These are phyloP conservation scores for Yponomeuta evonymella DNA, from an alignment of 2,888 invertebrate species.

Conservation along the genomic window DNA sequence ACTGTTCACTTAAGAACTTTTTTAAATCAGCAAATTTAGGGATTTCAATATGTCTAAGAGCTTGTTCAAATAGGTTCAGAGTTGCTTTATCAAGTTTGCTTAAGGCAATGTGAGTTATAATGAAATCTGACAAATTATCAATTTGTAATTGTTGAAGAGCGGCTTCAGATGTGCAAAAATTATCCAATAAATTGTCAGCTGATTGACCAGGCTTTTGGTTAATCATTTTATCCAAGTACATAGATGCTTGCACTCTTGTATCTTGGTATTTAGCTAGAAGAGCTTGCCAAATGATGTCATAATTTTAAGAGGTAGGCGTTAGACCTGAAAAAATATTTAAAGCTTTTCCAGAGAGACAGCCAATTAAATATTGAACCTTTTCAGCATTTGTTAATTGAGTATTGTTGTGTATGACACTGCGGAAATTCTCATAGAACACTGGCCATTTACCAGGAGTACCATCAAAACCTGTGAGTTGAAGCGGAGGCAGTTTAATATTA, in stretches of 20 bases:
- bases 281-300: slow-evolving; percentile 8
- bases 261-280: slow-evolving; percentile 7
- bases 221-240: slow-evolving; percentile 11
- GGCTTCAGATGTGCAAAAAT: slow-evolving; percentile 9
- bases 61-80: not conserved
- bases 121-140: slow-evolving; percentile 18
- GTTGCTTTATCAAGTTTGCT: slow-evolving; percentile 27
- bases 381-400: not conserved
- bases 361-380: slow-evolving; percentile 11
- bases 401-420: not conserved
- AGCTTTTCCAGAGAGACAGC: slow-evolving; percentile 4
- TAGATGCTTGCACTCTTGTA: not conserved
- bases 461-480: not conserved
- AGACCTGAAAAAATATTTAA: slow-evolving; percentile 12
- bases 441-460: not conserved
- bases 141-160: slow-evolving; percentile 9
- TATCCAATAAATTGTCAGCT: slow-evolving; percentile 6
- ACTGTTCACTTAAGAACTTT: too few relatives aligned
- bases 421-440: slow-evolving; percentile 11
- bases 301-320: slow-evolving; percentile 44
- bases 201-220: not conserved
- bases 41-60: not conserved
- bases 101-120: slow-evolving; percentile 23
- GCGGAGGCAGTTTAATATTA: slow-evolving; percentile 4
- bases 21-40: not conserved